Conservation (phyloP, 1,140 invertebrate species). For the Lordiphosa stackelbergi region DNA sequence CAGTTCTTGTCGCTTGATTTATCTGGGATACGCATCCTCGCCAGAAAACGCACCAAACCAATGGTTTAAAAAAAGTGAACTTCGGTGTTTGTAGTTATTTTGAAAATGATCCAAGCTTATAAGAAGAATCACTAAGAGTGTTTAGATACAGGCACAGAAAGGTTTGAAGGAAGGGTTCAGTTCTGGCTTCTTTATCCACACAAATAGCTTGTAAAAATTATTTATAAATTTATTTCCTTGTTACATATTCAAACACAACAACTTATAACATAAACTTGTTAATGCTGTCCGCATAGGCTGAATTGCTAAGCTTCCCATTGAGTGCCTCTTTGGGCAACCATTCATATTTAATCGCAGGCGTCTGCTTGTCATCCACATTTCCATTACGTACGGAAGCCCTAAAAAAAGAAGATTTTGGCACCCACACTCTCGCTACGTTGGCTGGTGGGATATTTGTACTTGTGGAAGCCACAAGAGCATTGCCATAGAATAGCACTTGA, state of each 20-base stretch:
- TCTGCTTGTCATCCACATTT: slow-evolving; percentile 65
- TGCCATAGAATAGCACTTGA: slow-evolving; percentile 86
- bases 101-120: too few species aligned
- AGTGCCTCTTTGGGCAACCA: slow-evolving; percentile 80
- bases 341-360: slow-evolving; percentile 78
- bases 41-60: too few species aligned
- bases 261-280: slow-evolving; percentile 66
- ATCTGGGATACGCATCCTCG: too few species aligned
- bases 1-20: too few species aligned
- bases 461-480: slow-evolving; percentile 92
- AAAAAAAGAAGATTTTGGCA: slow-evolving; percentile 88
- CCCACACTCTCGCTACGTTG: slow-evolving; percentile 81
- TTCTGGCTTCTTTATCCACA: too few species aligned
- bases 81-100: too few species aligned
- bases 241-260: slow-evolving; percentile 15
- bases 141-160: too few species aligned
- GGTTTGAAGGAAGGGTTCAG: too few species aligned
- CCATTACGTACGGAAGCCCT: slow-evolving; percentile 80
- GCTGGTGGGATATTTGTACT: slow-evolving; percentile 88
- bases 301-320: slow-evolving; percentile 46
- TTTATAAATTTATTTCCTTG: slow-evolving; percentile 7
- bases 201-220: too few species aligned
- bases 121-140: too few species aligned
- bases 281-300: slow-evolving; percentile 55
- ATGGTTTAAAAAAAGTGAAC: too few species aligned